Evolutionary conservation across 2,113 vertebrate genomes (phyloP), one percentile per base, ranked within the genome.

Genomic region (Phalacrocorax pelagicus): DNA sequence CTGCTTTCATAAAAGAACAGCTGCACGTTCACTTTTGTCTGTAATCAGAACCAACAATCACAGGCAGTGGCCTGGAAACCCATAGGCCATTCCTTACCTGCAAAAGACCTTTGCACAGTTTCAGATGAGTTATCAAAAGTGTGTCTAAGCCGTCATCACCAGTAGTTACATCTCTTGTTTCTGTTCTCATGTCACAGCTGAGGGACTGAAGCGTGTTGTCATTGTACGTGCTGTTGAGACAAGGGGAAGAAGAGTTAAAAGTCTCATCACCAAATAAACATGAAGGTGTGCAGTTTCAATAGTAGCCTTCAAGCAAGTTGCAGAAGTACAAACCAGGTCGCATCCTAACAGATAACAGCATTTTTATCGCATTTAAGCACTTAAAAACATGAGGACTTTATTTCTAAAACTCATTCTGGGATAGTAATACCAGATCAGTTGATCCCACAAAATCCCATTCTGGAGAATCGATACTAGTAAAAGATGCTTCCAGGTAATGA

Each of bases 61-160:
- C 40, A 73, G 8, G 5, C 42, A 47, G 52, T 23, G 32, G 44
- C n/a, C 70, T 80, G 52, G 52, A 73, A 91, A 20, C 1, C 84
- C 67, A 52, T 4, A 38, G 26, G 24, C 61, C 49, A 7, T 10
- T 73, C 44, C 75, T 71, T 96, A 99, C 99, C 98, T 98, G 98
- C 86, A 99, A 92, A 90, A 99, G 98, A 61, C 97, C 97, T 88
- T 95, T 98, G 96, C 99, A 99, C 83, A 99, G 97, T 65, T 97
- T 98, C 92, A 99, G 98, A 90, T 99, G 99, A 51, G 98, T 97
- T 10, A 97, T 81, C 62, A 99, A 69, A 54, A 99, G 97, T 23
- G 58, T 65, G 58, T 99, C 99, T 11, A 99, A 97, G 96, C 98
- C 97, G 36, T 96, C 98, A 88, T 98, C 96, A 4, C 99, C 99